Evolutionary conservation across 2,797 vertebrate genomes (phyloP).

Genomic region (Etheostoma nigrum): DNA sequence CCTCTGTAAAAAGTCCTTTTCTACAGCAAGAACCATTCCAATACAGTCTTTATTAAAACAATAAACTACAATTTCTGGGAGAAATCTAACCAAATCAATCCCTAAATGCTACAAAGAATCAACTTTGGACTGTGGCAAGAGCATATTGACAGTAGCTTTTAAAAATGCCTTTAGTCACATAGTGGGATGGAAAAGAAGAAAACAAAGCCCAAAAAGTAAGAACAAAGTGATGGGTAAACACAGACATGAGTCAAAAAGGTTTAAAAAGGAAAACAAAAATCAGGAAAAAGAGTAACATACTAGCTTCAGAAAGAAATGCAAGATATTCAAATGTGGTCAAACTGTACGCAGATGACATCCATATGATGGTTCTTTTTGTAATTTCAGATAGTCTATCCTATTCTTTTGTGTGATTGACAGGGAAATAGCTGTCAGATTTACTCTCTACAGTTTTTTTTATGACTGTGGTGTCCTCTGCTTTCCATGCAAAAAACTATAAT

Average conservation of each 20-base stretch:
- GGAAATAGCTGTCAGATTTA: conserved; percentile 23
- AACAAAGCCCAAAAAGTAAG: conserved; percentile 24
- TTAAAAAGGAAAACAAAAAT: conserved; percentile 14
- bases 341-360: conserved; percentile 46
- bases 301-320: conserved; percentile 49
- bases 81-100: background rate
- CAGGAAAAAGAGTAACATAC: conserved; percentile 16
- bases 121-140: conserved; percentile 3
- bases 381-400: conserved; percentile 37
- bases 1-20: accelerated
- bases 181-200: conserved; percentile 26
- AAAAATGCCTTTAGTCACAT: conserved; percentile 27
- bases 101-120: background rate
- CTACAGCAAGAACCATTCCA: background rate
- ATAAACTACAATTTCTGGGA: background rate
- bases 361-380: conserved; percentile 52
- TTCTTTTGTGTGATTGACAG: conserved; percentile 39
- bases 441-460: background rate
- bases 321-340: conserved; percentile 51
- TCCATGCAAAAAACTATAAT: conserved; percentile 18
- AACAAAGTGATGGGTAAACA: conserved; percentile 36
- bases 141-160: conserved; percentile 13
- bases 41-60: background rate
- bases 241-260: conserved; percentile 23
- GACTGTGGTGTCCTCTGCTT: conserved; percentile 20